Base-by-base conservation (phyloP, 2,797 vertebrate genomes). In the Rousettus madagascariensis region DNA sequence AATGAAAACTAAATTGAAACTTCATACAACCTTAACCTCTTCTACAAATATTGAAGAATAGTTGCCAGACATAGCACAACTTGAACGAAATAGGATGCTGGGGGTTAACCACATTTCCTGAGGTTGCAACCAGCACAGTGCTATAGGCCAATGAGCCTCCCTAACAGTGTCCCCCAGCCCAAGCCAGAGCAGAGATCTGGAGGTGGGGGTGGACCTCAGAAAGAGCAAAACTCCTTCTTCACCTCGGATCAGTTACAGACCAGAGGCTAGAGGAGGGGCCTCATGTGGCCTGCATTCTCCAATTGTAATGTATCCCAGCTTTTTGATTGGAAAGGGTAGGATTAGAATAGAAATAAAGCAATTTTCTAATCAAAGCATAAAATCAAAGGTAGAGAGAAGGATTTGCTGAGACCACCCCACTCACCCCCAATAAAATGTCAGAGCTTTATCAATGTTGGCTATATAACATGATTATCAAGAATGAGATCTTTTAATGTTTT, bases 1-100 rank as follows among this genome's bases (percentile, higher is more conserved):
- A 75, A 91, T 36, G 49, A 89, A 95, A 95, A 86, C 83, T 49
- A 33, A 83, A 33, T 51, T 13, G 49, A 86, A 78, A 86, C 51
- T 84, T 30, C 4, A 16, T 84, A 91, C 83, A 72, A 65, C 51
- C 89, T 93, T 72, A 86, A 86, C 36, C 68, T 94, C 72, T 33
- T 26, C 74, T 83, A 24, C 79, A 55, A 72, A 71, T 20, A 49
- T 57, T 41, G 26, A 72, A 53, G 79, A 78, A 71, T 4, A 9
- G 3, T 59, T 72, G 61, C 90, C 93, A 97, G 74, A 83, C 33
- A 84, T 55, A 55, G 69, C 87, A 36, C 51, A 69, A 17, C 28
- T 13, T 12, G 51, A 92, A 78, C 36, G 87, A 95, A 90, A 83
- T 7, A 38, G 33, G 91, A 74, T 65, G 43, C 91, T 75, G 69